Conservation (phyloP, 1,140 invertebrate genomes). For the Drosophila quadrilineata region DNA sequence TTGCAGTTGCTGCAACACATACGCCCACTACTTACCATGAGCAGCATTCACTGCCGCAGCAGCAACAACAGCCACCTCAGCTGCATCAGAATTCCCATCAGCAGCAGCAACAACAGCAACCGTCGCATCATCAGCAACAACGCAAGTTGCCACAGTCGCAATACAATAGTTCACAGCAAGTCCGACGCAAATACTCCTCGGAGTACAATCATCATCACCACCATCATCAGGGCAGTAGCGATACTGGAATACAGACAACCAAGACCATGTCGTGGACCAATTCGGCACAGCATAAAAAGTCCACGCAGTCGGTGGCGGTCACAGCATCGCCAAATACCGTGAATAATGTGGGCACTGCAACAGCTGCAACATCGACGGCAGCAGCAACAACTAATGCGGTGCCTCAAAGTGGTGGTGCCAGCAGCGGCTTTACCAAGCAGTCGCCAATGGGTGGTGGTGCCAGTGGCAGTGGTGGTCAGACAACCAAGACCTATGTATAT, state of each 20-base stretch:
- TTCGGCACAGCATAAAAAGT: conserved; percentile 74
- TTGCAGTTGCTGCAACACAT: conserved; percentile 45
- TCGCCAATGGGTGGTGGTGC: not conserved
- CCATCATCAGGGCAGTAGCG: conserved; percentile 57
- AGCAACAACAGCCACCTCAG: conserved; percentile 31
- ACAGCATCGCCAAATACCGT: conserved; percentile 73
- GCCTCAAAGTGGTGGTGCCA: not conserved
- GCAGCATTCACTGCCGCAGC: conserved; percentile 19
- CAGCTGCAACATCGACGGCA: conserved; percentile 2
- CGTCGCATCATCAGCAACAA: conserved; percentile 52
- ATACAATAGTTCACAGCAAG: conserved; percentile 49
- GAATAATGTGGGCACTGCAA: conserved; percentile 44
- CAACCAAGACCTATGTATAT: conserved; percentile 50
- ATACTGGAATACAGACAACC: conserved; percentile 70
- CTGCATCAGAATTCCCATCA: conserved; percentile 31
- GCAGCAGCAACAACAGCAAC: conserved; percentile 41
- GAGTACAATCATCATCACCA: conserved; percentile 64
- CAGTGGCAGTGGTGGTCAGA: conserved; percentile 22
- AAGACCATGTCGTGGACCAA: conserved; percentile 80
- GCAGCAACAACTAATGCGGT: conserved; percentile 8
- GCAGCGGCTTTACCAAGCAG: conserved; percentile 20
- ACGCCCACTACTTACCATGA: conserved; percentile 39
- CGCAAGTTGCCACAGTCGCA: conserved; percentile 56
- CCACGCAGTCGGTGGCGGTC: conserved; percentile 75
- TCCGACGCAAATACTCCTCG: conserved; percentile 66